A percentile compares a stretch with the other conserved stretches of the same genome.
Evolutionary conservation across 1,140 invertebrate genomes (phyloP).

Genomic region (Drosophila lacteicornis): DNA sequence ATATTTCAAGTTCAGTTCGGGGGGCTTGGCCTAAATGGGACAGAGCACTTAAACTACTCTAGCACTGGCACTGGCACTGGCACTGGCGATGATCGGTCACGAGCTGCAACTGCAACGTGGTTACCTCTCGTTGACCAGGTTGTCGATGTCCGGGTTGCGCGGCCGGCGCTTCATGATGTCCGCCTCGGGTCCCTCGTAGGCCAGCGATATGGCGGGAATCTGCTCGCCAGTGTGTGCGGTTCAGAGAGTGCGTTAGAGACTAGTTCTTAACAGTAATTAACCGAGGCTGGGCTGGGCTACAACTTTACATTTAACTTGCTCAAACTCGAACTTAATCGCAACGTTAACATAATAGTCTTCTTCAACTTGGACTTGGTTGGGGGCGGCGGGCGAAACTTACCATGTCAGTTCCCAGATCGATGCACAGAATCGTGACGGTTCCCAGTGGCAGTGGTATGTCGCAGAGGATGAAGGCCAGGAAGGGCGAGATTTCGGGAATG

Average conservation of each 20-base stretch:
- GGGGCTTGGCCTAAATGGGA: not conserved
- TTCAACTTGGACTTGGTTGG: constrained; percentile 2
- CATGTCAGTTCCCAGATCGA: constrained; percentile 99
- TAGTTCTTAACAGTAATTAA: constrained; percentile 57
- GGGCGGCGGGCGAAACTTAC: constrained; percentile 88
- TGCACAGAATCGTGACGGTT: constrained; percentile 99
- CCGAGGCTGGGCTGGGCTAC: constrained; percentile 35
- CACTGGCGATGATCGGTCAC: constrained; percentile 10
- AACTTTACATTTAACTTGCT: constrained; percentile 64
- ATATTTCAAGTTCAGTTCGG: constrained; percentile 17
- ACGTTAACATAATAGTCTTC: constrained; percentile 43
- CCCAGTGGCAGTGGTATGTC: constrained; percentile 98
- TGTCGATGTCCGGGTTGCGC: constrained; percentile 97
- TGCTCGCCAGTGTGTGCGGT: constrained; percentile 79
- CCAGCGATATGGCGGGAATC: constrained; percentile 99
- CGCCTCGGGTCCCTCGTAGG: constrained; percentile 98
- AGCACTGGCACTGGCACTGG: constrained; percentile 22
- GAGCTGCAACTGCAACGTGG: not conserved
- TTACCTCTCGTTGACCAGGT: constrained; percentile 98
- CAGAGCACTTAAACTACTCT: constrained; percentile 54
- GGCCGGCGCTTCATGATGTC: constrained; percentile 99
- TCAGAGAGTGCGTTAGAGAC: constrained; percentile 46
- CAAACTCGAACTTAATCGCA: constrained; percentile 56
- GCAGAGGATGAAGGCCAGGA: constrained; percentile 98
- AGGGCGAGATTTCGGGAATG: constrained; percentile 99